Evolutionary conservation across 2,888 invertebrate species (phyloP).

Genomic region (Ethmia dodecea): DNA sequence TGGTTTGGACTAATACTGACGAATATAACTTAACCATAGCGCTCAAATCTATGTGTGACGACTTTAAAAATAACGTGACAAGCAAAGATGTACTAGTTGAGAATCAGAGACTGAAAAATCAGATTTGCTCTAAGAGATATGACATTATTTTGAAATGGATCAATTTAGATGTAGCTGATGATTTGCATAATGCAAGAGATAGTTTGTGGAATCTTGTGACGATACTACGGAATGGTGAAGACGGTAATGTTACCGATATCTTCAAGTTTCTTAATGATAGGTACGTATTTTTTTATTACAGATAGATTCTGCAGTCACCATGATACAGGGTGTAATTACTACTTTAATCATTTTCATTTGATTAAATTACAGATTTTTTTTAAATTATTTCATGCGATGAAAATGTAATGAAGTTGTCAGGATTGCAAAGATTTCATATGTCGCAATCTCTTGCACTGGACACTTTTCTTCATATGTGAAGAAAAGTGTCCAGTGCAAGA

Average conservation of each 20-base stretch:
- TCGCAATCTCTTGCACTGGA: no score
- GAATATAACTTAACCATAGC: slow-evolving; percentile 40
- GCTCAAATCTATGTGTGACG: slow-evolving; percentile 37
- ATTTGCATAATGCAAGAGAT: slow-evolving; percentile 31
- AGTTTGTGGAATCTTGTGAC: slow-evolving; percentile 40
- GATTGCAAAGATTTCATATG: no score
- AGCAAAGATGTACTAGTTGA: slow-evolving; percentile 43
- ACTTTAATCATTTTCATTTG: no score
- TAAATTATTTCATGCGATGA: no score
- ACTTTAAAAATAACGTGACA: slow-evolving; percentile 37
- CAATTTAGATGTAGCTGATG: slow-evolving; percentile 30
- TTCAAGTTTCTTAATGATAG: slow-evolving; percentile 41
- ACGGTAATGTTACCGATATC: slow-evolving; percentile 31
- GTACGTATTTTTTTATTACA: slow-evolving; percentile 28
- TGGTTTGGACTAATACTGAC: slow-evolving; percentile 38
- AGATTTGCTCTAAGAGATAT: slow-evolving; percentile 53
- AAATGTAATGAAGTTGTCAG: no score
- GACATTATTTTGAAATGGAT: slow-evolving; percentile 34
- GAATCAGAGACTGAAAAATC: slow-evolving; percentile 37
- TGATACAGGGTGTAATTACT: no score
- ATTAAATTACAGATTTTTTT: no score
- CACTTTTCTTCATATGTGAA: no score
- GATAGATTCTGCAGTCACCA: no score
- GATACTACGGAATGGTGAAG: slow-evolving; percentile 25
- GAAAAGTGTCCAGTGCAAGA: no score